Base-by-base conservation (phyloP, 2,113 vertebrate species). In the Halcyon malimbica region DNA sequence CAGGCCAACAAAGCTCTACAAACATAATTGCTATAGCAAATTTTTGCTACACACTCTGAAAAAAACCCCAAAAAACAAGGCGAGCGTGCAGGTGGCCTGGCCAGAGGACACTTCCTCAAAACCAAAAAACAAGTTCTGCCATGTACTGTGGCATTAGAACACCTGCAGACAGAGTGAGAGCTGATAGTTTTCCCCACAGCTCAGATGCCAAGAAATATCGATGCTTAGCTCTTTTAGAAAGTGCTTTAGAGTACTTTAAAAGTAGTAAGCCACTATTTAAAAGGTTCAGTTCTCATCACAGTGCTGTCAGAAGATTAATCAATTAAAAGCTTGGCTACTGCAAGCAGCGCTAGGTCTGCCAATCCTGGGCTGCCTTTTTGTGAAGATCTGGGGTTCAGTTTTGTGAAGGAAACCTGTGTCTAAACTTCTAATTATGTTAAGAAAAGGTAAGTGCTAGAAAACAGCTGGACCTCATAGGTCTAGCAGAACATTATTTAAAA, bases 131-230 rank as follows among this genome's bases (percentile, higher is more conserved):
- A 63, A 24, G 20, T 59, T 76, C 24, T 90, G 31, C 35, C 50
- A 20, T 70, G 84, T 76, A 24, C 18, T 46, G 37, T 29, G 29
- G n/a, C 20, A 56, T 51, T 75, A 87, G 54, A 93, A 69, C 8
- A 87, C 44, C 41, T 85, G 54, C 65, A 82, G 64, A 39, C 31
- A 39, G 63, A 10, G 35, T 24, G 31, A 50, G 35, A 65, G 41
- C 42, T 83, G 9, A 39, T n/a, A n/a, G 53, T 25, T 90, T 59
- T 76, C 31, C 59, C 63, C 53, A 25, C 59, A 83, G 50, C 41
- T 2, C 2, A 0, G 0, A 62, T 29, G 57, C 80, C 89, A 78
- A 74, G 24, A 21, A 15, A 28, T 18, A 78, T 13, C 0, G 0
- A 83, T 54, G 6, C 37, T 28, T 17, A 13, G 39, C 11, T 73